These are phyloP conservation scores for Synergus umbraculus DNA, from an alignment of 2,888 invertebrate species.

Conservation along the genomic window DNA sequence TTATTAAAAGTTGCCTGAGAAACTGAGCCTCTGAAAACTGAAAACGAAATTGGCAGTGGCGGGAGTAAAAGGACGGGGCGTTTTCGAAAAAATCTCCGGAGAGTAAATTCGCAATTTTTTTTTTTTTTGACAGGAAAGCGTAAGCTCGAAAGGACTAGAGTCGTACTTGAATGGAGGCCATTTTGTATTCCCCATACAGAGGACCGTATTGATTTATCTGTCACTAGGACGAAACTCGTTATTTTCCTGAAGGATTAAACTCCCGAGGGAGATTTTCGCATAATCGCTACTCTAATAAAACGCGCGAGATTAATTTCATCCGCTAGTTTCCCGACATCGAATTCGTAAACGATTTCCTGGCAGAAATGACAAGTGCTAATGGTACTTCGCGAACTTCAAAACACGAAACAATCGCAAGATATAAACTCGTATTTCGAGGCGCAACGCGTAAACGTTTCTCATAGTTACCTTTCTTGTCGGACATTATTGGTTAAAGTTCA, in stretches of 20 bases:
- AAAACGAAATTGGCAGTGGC: not conserved
- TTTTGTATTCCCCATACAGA: conserved; percentile 74
- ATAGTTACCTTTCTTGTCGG: conserved; percentile 78
- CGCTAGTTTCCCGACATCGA: not conserved
- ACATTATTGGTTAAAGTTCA: conserved; percentile 75
- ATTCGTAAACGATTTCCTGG: not conserved
- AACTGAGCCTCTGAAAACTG: not conserved
- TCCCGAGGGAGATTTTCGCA: not conserved
- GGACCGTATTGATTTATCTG: conserved; percentile 77
- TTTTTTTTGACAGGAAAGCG: conserved; percentile 5
- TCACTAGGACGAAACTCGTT: conserved; percentile 67
- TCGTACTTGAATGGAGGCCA: conserved; percentile 67
- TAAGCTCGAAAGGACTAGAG: conserved; percentile 34
- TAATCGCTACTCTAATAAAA: conserved; percentile 6
- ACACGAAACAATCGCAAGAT: conserved; percentile 61
- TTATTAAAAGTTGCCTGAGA: not conserved
- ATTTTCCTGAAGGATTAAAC: not conserved
- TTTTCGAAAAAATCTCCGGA: not conserved
- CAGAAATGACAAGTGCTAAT: conserved; percentile 61
- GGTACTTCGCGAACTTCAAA: conserved; percentile 64
- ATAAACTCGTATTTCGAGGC: conserved; percentile 55
- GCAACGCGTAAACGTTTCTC: conserved; percentile 50
- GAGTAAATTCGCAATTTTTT: not conserved
- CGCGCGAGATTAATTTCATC: not conserved
- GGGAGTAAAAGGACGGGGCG: not conserved